Conservation (phyloP, 2,113 vertebrate genomes). For the Hiodon tergisus region DNA sequence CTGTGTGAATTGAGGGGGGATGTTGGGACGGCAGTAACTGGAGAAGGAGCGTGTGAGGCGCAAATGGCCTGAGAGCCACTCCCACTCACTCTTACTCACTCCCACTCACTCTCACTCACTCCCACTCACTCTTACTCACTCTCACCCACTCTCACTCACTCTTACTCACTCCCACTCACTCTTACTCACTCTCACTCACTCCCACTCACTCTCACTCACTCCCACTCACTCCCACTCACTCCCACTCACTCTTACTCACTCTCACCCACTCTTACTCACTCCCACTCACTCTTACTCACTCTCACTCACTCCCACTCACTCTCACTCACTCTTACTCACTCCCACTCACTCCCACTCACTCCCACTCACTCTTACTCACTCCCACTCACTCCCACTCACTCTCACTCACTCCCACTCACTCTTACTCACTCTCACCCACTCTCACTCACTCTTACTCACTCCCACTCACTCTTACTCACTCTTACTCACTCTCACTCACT, state of each 20-base stretch:
- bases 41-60: no score
- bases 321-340: neutral
- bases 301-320: neutral
- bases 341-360: neutral
- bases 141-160: neutral
- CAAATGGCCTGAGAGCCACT: neutral
- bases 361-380: neutral
- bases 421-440: no score
- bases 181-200: neutral
- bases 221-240: neutral
- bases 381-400: neutral
- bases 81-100: conserved; percentile 9
- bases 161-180: neutral
- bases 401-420: neutral
- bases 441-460: neutral
- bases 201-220: no score
- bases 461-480: neutral
- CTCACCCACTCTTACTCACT: neutral
- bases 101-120: conserved; percentile 1
- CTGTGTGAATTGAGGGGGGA: no score
- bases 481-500: neutral
- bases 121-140: neutral
- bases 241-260: neutral
- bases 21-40: no score
- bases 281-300: no score